Conservation (phyloP, 2,797 vertebrate species). For the Microctenopoma stevenorrisi region DNA sequence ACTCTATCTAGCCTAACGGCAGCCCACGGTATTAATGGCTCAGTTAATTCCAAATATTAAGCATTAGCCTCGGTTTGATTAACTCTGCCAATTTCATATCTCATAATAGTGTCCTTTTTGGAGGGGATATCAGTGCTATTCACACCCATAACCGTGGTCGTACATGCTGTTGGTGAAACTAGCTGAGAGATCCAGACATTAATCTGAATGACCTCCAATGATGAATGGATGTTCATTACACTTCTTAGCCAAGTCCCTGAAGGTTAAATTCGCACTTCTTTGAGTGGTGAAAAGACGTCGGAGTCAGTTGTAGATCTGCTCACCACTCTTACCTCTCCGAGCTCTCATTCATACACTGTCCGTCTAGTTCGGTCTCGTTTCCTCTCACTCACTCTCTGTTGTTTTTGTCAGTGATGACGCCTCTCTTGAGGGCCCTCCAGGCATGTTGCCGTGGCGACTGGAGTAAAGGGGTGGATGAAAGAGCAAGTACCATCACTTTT, state of each 20-base stretch:
- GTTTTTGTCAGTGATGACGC: slow-evolving; percentile 77
- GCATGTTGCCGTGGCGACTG: slow-evolving; percentile 83
- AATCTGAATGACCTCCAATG: slow-evolving; percentile 53
- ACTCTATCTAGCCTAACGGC: slow-evolving; percentile 69
- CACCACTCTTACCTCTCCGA: slow-evolving; percentile 37
- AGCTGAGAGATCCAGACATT: slow-evolving; percentile 44
- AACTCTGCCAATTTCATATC: slow-evolving; percentile 76
- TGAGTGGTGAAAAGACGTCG: slow-evolving; percentile 19
- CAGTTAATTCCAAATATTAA: slow-evolving; percentile 78
- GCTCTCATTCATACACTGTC: slow-evolving; percentile 46
- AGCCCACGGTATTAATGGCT: slow-evolving; percentile 67
- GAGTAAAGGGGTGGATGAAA: slow-evolving; percentile 76
- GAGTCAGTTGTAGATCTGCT: slow-evolving; percentile 41
- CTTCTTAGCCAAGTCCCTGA: slow-evolving; percentile 50
- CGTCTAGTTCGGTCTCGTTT: slow-evolving; percentile 58
- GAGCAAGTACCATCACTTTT: slow-evolving; percentile 59
- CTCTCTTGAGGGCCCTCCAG: slow-evolving; percentile 78
- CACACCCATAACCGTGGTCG: slow-evolving; percentile 51
- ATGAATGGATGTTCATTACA: slow-evolving; percentile 62
- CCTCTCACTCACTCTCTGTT: slow-evolving; percentile 65
- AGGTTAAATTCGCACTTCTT: slow-evolving; percentile 56
- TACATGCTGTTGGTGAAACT: slow-evolving; percentile 48
- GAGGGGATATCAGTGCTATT: slow-evolving; percentile 56
- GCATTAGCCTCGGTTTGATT: slow-evolving; percentile 77
- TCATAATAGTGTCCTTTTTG: slow-evolving; percentile 65